Base-by-base conservation (phyloP, 2,888 invertebrate species). In the Cryptosula pallasiana region DNA sequence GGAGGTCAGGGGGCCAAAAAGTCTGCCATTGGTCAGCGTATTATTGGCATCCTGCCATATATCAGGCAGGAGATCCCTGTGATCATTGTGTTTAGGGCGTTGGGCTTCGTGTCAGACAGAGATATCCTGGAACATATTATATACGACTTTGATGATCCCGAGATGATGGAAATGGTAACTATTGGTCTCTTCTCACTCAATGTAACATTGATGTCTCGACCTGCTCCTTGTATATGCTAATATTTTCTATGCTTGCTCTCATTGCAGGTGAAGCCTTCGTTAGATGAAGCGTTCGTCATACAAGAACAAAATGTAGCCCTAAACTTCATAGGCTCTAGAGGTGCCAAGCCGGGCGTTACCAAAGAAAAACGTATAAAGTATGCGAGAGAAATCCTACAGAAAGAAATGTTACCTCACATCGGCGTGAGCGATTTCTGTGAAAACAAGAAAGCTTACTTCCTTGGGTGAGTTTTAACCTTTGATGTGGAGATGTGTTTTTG, bases 1-100 rank as follows among this genome's bases (percentile, higher is more conserved):
- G 97, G 98, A 79, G 98, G 98, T n/a, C 88, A 88, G 87, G 95
- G 94, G 79, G 93, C 95, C n/a, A 96, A 96, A 83, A 97, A 98
- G 84, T 95, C 96, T 27, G 96, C 97, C 0, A 98, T 99, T 86
- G 99, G 99, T 63, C 99, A 99, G 86, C 89, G 97, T 75, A 99
- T 99, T 74, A 94, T 98, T 79, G 95, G 95, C 0, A 95, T 99
- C 84, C 88, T 99, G 73, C 99, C 99, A 0, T 99, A 99, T 81
- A 96, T 99, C 75, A 97, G 95, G 83, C 96, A 98, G 87, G 99
- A 99, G 88, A 99, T 99, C 79, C 99, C 99, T 0, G 96, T 99
- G 73, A 99, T 99, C 92, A 96, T 99, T 82, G 98, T 99, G 0
- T 99, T 99, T 84, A 89, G 98, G 83, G 99, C 98, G n/a, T 87